These are phyloP conservation scores for Amiota communis DNA, from an alignment of 2,888 invertebrate species.

Conservation along the genomic window DNA sequence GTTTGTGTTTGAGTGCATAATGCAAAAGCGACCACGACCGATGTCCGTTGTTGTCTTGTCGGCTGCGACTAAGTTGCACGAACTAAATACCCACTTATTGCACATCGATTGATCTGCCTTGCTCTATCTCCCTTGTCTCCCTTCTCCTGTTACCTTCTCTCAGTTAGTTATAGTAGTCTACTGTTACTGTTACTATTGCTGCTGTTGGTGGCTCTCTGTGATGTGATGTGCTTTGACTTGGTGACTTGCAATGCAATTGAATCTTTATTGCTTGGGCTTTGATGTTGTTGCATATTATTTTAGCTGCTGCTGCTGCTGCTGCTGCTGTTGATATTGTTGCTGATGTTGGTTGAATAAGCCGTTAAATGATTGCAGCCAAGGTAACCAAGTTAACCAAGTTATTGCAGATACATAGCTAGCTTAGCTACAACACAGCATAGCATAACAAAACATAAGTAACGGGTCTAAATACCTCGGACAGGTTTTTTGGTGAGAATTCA, in stretches of 20 bases:
- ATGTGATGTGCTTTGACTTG: no score
- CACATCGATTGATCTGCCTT: neutral
- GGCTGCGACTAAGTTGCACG: slow-evolving; percentile 10
- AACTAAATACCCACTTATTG: slow-evolving; percentile 30
- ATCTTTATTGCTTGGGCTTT: neutral
- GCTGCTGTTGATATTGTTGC: neutral
- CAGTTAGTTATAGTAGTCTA: no score
- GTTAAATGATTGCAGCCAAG: slow-evolving; percentile 45
- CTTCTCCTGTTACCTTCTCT: no score
- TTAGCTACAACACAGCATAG: neutral
- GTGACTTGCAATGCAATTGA: no score
- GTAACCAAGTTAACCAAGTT: slow-evolving; percentile 26
- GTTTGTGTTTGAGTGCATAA: slow-evolving; percentile 6
- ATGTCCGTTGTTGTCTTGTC: neutral
- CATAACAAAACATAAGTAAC: neutral
- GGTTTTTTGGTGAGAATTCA: no score
- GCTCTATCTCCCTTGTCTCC: neutral
- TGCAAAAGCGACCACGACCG: slow-evolving; percentile 3
- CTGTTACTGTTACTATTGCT: no score
- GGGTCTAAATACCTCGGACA: slow-evolving; percentile 1
- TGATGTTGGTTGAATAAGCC: slow-evolving; percentile 42
- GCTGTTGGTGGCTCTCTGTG: no score
- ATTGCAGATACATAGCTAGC: slow-evolving; percentile 5
- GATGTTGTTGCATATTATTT: neutral
- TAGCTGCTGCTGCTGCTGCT: neutral